Evolutionary conservation across 92 coral and sea anemone species (phyloP).

Genomic region (Parazoanthus swiftii): DNA sequence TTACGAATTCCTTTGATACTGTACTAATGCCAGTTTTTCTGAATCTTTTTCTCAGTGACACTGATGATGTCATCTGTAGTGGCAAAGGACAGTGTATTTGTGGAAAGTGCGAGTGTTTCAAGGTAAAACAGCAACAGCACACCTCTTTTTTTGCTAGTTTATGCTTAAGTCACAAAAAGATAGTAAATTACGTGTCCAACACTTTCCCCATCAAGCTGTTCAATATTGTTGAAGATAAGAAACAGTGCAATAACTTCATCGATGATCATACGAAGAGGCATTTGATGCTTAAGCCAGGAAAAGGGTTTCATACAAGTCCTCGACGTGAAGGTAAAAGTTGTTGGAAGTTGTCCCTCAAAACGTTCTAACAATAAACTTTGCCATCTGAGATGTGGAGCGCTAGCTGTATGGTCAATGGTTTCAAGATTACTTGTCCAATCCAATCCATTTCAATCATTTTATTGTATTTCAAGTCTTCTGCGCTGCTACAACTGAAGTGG

Average conservation of each 20-base stretch:
- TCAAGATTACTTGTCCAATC: too few species aligned
- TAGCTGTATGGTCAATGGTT: too few species aligned
- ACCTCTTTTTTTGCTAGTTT: not conserved
- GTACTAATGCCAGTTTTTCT: not conserved
- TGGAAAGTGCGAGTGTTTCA: slow-evolving; percentile 83
- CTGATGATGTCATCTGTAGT: slow-evolving; percentile 73
- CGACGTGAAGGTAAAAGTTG: not conserved
- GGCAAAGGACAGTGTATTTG: slow-evolving; percentile 93
- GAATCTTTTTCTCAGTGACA: slow-evolving; percentile 49
- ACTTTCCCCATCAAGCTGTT: not conserved
- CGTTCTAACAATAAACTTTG: not conserved
- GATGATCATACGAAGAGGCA: too few species aligned
- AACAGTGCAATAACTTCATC: too few species aligned
- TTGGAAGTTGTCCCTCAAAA: not conserved
- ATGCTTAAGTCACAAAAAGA: not conserved
- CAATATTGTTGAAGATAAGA: not conserved
- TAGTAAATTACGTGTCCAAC: not conserved
- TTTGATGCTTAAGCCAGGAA: too few species aligned
- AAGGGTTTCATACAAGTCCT: too few species aligned
- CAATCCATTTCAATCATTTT: not conserved
- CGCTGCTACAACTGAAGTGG: too few species aligned
- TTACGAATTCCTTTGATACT: not conserved
- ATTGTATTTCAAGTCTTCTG: slow-evolving; percentile 48
- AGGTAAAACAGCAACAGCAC: slow-evolving; percentile 40
- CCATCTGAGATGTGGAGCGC: not conserved